Conservation (phyloP, 2,113 vertebrate species). For the Lampris megalopsis region DNA sequence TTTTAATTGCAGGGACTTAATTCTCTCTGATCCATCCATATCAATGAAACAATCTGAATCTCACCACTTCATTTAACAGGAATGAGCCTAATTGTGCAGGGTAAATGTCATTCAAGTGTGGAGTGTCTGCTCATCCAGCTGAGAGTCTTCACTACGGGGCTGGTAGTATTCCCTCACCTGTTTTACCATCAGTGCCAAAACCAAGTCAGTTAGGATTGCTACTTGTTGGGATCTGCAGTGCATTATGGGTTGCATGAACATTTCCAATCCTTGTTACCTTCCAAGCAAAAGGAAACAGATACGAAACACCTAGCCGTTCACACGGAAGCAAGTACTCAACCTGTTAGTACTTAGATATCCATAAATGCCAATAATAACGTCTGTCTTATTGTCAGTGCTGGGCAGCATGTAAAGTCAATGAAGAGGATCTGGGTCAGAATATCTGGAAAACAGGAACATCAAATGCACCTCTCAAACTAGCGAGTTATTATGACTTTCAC, state of each 20-base stretch:
- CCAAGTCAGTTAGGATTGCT: no score
- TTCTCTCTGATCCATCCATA: no score
- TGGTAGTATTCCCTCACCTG: no score
- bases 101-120: no score
- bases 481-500: slow-evolving; percentile 98
- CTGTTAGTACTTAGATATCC: slow-evolving; percentile 9
- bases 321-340: slow-evolving; percentile 6
- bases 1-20: no score
- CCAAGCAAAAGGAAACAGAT: not conserved
- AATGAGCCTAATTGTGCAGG: no score
- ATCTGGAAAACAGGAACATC: slow-evolving; percentile 94
- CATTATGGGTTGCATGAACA: slow-evolving; percentile 14
- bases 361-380: slow-evolving; percentile 83
- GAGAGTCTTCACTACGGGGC: no score
- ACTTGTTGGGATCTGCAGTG: not conserved
- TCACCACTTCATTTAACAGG: no score
- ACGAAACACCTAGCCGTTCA: not conserved
- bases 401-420: slow-evolving; percentile 87
- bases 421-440: slow-evolving; percentile 88
- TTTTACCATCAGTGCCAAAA: no score
- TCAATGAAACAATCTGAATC: no score
- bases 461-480: slow-evolving; percentile 93
- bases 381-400: slow-evolving; percentile 88
- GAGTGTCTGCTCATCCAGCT: no score
- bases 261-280: slow-evolving; percentile 49